These are phyloP conservation scores for Cephus cinctus DNA, from an alignment of 1,140 invertebrate genomes.

Conservation along the genomic window DNA sequence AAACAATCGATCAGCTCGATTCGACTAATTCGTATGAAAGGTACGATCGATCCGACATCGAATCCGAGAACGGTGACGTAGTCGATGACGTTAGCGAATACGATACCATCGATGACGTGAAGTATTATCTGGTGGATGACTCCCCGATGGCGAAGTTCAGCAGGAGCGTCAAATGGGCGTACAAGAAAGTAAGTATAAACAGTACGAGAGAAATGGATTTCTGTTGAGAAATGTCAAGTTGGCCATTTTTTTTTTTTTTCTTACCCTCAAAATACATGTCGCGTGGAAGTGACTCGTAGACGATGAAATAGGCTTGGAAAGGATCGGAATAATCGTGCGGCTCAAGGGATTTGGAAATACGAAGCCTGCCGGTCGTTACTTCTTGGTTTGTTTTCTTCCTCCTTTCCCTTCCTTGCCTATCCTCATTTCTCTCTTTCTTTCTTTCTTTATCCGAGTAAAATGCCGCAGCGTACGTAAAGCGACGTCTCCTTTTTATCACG, in stretches of 20 bases:
- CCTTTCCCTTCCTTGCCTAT: neutral
- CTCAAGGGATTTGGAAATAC: no score
- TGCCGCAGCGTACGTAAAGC: no score
- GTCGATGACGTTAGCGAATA: conserved; percentile 6
- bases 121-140: conserved; percentile 42
- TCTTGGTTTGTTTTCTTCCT: neutral
- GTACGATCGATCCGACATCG: conserved; percentile 3
- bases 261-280: no score
- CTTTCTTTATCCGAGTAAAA: conserved; percentile 5
- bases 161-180: conserved; percentile 42
- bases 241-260: no score
- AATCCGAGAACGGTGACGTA: conserved; percentile 11
- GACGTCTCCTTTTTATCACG: no score
- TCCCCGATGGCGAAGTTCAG: conserved; percentile 41
- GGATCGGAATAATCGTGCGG: no score
- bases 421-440: neutral
- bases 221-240: no score
- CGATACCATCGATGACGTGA: conserved; percentile 13
- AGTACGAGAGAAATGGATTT: neutral
- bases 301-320: no score
- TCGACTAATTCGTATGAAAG: conserved; percentile 2
- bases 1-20: conserved; percentile 17
- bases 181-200: conserved; percentile 41
- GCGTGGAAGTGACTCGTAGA: no score
- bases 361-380: conserved; percentile 10